phyloP scores from a whole-genome alignment of 1,140 invertebrate genomes.

The Aphidius ervi region DNA sequence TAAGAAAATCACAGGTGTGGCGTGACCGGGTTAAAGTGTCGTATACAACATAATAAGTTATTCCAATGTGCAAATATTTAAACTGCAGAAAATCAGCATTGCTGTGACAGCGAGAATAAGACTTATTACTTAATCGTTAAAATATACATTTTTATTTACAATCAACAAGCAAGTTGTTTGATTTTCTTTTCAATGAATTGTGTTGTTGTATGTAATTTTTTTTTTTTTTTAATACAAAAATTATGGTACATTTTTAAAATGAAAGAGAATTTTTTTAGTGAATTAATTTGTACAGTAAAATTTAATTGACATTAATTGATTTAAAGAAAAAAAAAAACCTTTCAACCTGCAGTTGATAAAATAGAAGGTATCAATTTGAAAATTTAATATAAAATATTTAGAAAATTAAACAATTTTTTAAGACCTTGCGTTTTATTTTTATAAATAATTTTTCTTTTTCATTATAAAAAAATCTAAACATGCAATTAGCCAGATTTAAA shows the following conservation, averaged over 20 bases:
- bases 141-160: constrained; percentile 1
- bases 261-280: no score
- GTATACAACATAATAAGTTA: constrained; percentile 21
- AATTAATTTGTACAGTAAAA: no score
- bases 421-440: not conserved
- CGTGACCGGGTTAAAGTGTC: constrained; percentile 14
- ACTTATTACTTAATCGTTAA: constrained; percentile 17
- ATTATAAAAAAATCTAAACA: no score
- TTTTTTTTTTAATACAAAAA: not conserved
- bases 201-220: not conserved
- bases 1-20: constrained; percentile 1
- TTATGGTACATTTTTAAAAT: no score
- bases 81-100: constrained; percentile 18
- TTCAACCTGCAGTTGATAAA: not conserved
- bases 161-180: constrained; percentile 17
- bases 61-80: constrained; percentile 15
- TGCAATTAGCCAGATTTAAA: no score
- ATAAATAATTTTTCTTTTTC: not conserved
- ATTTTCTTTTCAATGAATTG: constrained; percentile 2
- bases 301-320: not conserved
- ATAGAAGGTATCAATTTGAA: not conserved
- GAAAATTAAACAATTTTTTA: no score
- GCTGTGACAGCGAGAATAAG: constrained; percentile 22
- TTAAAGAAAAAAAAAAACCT: not conserved
- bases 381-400: not conserved